Evolutionary conservation across 2,113 vertebrate genomes (phyloP), one percentile per base, ranked within the genome.

Genomic region (Lipotes vexillifer): DNA sequence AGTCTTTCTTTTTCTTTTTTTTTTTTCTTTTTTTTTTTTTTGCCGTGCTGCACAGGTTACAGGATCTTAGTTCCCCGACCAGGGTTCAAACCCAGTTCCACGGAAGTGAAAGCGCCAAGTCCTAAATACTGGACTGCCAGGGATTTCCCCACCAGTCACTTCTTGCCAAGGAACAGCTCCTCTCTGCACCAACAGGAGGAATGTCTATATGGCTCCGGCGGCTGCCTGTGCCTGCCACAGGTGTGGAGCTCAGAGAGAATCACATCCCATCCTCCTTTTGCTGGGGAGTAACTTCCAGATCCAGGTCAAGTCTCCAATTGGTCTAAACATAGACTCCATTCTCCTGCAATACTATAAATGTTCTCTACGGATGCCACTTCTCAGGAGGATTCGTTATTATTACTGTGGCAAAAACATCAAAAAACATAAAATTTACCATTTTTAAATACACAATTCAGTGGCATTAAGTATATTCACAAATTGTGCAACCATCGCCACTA

Each of bases 1-100:
- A 38, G 36, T 38, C 0, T 1, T 11, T 69, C 20, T 69, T 69
- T 36, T 36, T 36, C 8, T 4, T 33, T 36, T 36, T n/a, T 68
- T 36, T 36, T n/a, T 68, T 33, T n/a, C 8, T 68, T 69, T 23
- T 38, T 38, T 21, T 21, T 69, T 38, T 36, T 20, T 69, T 38
- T 23, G n/a, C 68, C 2, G 0, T 71, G 68, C 68, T 1, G 1
- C 10, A 11, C 10, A 23, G 36, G n/a, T 71, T 71, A 1, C n/a
- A 71, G n/a, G 10, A 71, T 71, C 68, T 71, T 38, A 38, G 68
- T 71, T 71, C 10, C 68, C n/a, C 10, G 5, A 25, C 2, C 68
- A 23, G 68, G 68, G 10, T 23, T 38, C 9, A 0, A 12, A 71
- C 21, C n/a, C 68, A 71, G 36, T 36, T 20, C 68, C 68, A 71